phyloP scores from a whole-genome alignment of 1,140 invertebrate species.

The Ceratina calcarata region DNA sequence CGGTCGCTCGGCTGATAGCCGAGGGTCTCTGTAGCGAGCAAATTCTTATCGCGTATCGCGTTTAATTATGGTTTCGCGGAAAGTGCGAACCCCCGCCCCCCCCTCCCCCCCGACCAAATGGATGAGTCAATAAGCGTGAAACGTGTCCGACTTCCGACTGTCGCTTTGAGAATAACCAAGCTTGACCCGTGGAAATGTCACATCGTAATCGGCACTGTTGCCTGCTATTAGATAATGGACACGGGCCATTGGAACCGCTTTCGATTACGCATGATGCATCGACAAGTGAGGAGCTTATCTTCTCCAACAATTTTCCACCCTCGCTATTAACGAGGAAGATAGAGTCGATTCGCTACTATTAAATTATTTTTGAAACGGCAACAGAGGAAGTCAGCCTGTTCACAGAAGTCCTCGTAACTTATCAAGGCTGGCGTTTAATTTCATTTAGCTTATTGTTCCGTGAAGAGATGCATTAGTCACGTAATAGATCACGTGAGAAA shows the following conservation, averaged over 20 bases:
- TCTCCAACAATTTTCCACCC: neutral
- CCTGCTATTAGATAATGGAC: slow-evolving; percentile 71
- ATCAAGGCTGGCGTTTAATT: slow-evolving; percentile 22
- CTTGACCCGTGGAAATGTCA: slow-evolving; percentile 15
- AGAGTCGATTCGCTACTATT: slow-evolving; percentile 1
- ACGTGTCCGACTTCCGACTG: slow-evolving; percentile 18
- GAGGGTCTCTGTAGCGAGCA: neutral
- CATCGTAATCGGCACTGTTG: slow-evolving; percentile 62
- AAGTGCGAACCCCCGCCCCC: too few species aligned
- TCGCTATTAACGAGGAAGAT: neutral
- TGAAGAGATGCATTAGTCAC: slow-evolving; percentile 19
- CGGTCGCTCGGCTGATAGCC: neutral
- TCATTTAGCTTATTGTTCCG: slow-evolving; percentile 33
- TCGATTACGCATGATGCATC: slow-evolving; percentile 48
- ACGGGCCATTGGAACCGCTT: slow-evolving; percentile 65
- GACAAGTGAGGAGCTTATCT: slow-evolving; percentile 43
- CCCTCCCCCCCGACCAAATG: neutral
- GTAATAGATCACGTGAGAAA: neutral
- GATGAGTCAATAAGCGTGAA: slow-evolving; percentile 60
- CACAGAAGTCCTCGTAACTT: neutral
- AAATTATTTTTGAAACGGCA: slow-evolving; percentile 8
- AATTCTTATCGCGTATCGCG: slow-evolving; percentile 63
- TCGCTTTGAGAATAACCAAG: neutral
- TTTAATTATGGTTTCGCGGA: slow-evolving; percentile 45
- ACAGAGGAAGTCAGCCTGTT: slow-evolving; percentile 26